Base-by-base conservation (phyloP, 2,797 vertebrate genomes). In the Chiroxiphia lanceolata region DNA sequence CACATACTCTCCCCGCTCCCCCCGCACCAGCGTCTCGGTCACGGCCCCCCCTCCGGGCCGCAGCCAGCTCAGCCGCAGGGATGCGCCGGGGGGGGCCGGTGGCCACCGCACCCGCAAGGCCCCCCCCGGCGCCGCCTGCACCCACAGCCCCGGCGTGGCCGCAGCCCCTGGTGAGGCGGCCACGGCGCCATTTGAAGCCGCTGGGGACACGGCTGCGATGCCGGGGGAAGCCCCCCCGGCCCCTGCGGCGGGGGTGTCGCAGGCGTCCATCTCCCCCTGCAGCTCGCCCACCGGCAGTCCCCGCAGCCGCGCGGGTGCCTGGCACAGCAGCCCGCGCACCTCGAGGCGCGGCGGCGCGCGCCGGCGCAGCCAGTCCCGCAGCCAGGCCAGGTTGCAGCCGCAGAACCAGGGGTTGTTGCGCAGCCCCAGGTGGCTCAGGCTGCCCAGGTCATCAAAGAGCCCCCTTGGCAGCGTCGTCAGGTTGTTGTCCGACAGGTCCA, bases 351-450 rank as follows among this genome's bases (percentile, higher is more conserved):
- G 29, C 6, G 93, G 86, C 47, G 94, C 99, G 83, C 99, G 98
- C 2, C 98, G 98, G 53, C 97, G 98, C 54, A 99, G 97, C 99
- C 99, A 99, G 96, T 99, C 99, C 75, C 99, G 96, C 31, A 99
- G 97, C 99, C 99, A 99, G 27, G 99, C 98, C 91, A 99, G 97
- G 96, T 98, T 99, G 16, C 99, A 99, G 56, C 99, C 98, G 40
- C 99, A 99, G 95, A 99, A 98, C 99, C 99, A 99, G 12, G 99
- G 99, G 97, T 99, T 99, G 79, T 99, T 99, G 3, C 99, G 96
- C 56, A 99, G 98, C 45, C 99, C 98, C 47, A 99, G 97, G 94
- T 99, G 99, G 9, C 98, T 98, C 54, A 99, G 94, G 79, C 92
- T 98, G 8, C 99, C 99, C 90, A 99, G 89, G 50, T 99, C 99